These are phyloP conservation scores for Eilema caniola DNA, from an alignment of 2,888 invertebrate species.

Conservation along the genomic window DNA sequence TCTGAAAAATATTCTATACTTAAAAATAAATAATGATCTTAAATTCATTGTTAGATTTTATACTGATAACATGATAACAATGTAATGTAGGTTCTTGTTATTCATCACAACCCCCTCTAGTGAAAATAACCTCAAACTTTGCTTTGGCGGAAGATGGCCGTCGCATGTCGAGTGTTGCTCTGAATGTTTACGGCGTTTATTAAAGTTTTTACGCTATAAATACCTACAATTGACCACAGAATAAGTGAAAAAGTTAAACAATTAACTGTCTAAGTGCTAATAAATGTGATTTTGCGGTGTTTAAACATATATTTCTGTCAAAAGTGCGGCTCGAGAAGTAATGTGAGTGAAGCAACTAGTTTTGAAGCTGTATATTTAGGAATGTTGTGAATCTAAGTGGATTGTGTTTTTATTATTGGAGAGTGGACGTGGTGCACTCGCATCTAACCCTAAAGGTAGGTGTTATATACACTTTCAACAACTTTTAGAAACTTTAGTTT, in stretches of 20 bases:
- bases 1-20: too few species aligned
- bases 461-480: slow-evolving; percentile 57
- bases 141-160: slow-evolving; percentile 85
- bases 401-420: slow-evolving; percentile 72
- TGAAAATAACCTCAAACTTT: slow-evolving; percentile 71
- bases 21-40: not conserved
- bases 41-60: not conserved
- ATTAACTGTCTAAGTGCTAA: slow-evolving; percentile 53
- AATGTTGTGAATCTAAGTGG: slow-evolving; percentile 84
- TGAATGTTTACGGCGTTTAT: slow-evolving; percentile 79
- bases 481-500: slow-evolving; percentile 75
- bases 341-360: slow-evolving; percentile 78
- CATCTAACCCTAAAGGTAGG: slow-evolving; percentile 71
- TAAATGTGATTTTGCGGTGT: slow-evolving; percentile 60
- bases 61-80: not conserved
- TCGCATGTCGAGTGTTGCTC: slow-evolving; percentile 82
- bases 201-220: slow-evolving; percentile 75
- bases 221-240: slow-evolving; percentile 60
- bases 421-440: slow-evolving; percentile 65
- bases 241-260: slow-evolving; percentile 62
- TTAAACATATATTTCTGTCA: slow-evolving; percentile 71
- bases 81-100: slow-evolving; percentile 11
- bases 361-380: slow-evolving; percentile 80
- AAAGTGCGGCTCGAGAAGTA: slow-evolving; percentile 73
- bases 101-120: slow-evolving; percentile 68